Conservation (phyloP, 2,888 invertebrate species). For the Tenthredo scrophulariae region DNA sequence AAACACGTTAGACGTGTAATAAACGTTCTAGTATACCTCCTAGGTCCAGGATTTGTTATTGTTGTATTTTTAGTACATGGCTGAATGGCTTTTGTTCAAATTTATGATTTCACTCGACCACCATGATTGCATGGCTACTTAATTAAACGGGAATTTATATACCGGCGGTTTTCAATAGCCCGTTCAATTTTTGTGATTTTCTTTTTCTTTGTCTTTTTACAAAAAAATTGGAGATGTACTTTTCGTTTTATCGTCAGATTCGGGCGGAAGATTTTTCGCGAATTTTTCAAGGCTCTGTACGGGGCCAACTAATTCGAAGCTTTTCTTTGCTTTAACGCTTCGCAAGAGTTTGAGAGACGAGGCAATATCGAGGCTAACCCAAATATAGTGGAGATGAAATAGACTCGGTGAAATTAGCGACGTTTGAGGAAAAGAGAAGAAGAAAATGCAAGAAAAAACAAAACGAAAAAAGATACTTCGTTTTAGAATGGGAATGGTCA, state of each 20-base stretch:
- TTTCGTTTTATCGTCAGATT: not conserved
- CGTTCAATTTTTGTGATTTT: not conserved
- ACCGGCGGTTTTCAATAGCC: not conserved
- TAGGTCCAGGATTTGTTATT: slow-evolving; percentile 1
- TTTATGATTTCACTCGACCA: not conserved
- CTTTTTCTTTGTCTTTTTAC: not conserved
- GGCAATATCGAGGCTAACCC: slow-evolving; percentile 33
- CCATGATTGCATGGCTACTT: not conserved
- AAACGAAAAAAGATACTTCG: not conserved
- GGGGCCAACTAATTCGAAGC: not conserved
- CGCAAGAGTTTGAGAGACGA: not conserved
- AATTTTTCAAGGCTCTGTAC: not conserved
- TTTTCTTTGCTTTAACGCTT: slow-evolving; percentile 45
- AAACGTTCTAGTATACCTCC: slow-evolving; percentile 12
- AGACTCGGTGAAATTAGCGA: slow-evolving; percentile 31
- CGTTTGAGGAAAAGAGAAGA: not conserved
- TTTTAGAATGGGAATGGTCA: not conserved
- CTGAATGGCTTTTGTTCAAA: not conserved
- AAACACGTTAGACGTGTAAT: slow-evolving; percentile 44
- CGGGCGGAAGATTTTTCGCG: not conserved
- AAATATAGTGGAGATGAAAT: slow-evolving; percentile 29
- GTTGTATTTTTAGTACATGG: slow-evolving; percentile 6
- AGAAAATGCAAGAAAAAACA: too few relatives aligned
- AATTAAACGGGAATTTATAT: not conserved
- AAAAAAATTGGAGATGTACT: too few relatives aligned